These are phyloP conservation scores for Megalops cyprinoides DNA, from an alignment of 2,797 vertebrate species.

Conservation along the genomic window DNA sequence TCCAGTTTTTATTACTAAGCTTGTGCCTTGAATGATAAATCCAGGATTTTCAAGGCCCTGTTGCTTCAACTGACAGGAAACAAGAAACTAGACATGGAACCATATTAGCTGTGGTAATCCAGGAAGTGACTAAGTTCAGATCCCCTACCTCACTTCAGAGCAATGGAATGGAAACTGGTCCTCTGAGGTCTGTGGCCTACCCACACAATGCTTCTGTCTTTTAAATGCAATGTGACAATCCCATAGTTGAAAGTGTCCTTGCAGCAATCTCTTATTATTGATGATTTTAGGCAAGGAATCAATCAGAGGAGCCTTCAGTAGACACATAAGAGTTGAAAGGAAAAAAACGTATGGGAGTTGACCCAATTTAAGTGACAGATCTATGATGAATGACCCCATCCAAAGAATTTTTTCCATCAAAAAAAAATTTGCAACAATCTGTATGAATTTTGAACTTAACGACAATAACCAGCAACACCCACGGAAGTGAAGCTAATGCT, in stretches of 20 bases:
- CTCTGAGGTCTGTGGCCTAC: neutral
- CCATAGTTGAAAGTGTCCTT: too few species aligned
- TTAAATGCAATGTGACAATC: neutral
- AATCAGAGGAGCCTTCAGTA: too few species aligned
- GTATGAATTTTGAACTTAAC: too few species aligned
- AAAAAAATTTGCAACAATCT: too few species aligned
- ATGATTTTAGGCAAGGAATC: neutral
- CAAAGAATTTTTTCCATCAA: too few species aligned
- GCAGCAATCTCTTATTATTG: neutral
- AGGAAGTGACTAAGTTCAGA: slow-evolving; percentile 12
- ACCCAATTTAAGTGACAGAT: too few species aligned
- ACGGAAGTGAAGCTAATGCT: too few species aligned
- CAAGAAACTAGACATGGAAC: neutral
- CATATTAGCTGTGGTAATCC: slow-evolving; percentile 21
- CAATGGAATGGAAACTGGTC: neutral
- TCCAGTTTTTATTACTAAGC: neutral
- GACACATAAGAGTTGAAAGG: too few species aligned
- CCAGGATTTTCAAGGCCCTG: neutral
- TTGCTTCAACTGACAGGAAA: slow-evolving; percentile 2
- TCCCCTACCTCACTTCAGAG: neutral
- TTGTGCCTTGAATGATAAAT: neutral
- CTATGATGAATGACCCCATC: too few species aligned
- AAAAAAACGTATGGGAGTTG: too few species aligned
- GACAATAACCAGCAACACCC: too few species aligned
- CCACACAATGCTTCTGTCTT: neutral